Evolutionary conservation across 2,888 invertebrate species (phyloP).

Genomic region (Augochlorella aurata): DNA sequence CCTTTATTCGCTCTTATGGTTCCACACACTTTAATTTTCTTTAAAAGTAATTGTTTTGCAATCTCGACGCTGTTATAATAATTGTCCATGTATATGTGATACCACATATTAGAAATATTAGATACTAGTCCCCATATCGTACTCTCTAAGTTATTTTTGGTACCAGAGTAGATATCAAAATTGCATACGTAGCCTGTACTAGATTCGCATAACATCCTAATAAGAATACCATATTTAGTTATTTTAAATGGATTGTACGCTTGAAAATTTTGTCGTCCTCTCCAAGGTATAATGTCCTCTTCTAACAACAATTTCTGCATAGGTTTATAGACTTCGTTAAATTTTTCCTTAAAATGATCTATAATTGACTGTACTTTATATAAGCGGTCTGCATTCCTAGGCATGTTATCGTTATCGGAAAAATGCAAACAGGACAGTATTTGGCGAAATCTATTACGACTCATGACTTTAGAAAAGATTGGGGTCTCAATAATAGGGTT

Average conservation of each 20-base stretch:
- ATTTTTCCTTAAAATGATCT: constrained; percentile 2
- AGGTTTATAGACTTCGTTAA: constrained; percentile 9
- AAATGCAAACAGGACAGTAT: not conserved
- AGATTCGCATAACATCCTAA: constrained; percentile 8
- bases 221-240: constrained; percentile 7
- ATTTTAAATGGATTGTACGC: not conserved
- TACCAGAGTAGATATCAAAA: not conserved
- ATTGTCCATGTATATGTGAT: constrained; percentile 13
- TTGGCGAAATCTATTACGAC: constrained; percentile 15
- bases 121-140: not conserved
- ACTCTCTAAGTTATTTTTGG: not conserved
- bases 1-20: constrained; percentile 9
- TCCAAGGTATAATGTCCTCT: constrained; percentile 7
- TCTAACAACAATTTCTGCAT: constrained; percentile 2
- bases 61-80: constrained; percentile 2
- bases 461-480: constrained; percentile 15
- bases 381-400: not conserved
- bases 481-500: constrained; percentile 5
- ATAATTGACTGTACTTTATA: not conserved
- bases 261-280: not conserved
- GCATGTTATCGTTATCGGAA: not conserved
- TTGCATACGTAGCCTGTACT: constrained; percentile 9
- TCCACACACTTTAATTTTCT: constrained; percentile 16
- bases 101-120: not conserved
- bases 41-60: not conserved